phyloP scores from a whole-genome alignment of 2,888 invertebrate genomes.

The Schizaphis graminum region DNA sequence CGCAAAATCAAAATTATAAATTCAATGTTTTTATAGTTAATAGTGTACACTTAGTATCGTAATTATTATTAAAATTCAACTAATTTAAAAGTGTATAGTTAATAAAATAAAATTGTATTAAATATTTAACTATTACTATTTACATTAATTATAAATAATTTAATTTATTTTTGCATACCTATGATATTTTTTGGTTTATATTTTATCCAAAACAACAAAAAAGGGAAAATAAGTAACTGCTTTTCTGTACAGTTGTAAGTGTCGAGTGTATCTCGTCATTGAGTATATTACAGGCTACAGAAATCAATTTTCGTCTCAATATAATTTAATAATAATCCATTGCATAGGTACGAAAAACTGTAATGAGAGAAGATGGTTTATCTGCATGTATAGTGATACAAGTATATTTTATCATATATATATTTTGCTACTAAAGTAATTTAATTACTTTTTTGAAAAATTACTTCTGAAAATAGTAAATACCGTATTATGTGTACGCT shows the following conservation, averaged over 20 bases:
- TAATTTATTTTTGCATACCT: not conserved
- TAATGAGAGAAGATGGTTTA: not conserved
- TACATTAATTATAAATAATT: not conserved
- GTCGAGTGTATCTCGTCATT: not conserved
- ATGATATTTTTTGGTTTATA: not conserved
- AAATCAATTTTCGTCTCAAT: not conserved
- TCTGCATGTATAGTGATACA: not conserved
- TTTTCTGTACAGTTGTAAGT: not conserved
- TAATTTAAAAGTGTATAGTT: not conserved
- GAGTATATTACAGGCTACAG: not conserved
- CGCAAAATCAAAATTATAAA: not conserved
- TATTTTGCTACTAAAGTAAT: not conserved
- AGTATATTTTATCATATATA: not conserved
- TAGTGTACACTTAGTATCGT: not conserved
- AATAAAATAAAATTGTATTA: not conserved
- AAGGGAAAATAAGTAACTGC: not conserved
- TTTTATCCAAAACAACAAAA: not conserved
- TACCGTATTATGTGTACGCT: not conserved
- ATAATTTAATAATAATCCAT: not conserved
- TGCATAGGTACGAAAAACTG: not conserved
- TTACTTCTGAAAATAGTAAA: not conserved
- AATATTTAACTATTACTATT: not conserved
- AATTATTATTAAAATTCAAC: not conserved
- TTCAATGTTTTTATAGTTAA: not conserved
- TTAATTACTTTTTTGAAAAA: not conserved